Evolutionary conservation across 2,113 vertebrate genomes (phyloP).

Genomic region (Colaptes auratus): DNA sequence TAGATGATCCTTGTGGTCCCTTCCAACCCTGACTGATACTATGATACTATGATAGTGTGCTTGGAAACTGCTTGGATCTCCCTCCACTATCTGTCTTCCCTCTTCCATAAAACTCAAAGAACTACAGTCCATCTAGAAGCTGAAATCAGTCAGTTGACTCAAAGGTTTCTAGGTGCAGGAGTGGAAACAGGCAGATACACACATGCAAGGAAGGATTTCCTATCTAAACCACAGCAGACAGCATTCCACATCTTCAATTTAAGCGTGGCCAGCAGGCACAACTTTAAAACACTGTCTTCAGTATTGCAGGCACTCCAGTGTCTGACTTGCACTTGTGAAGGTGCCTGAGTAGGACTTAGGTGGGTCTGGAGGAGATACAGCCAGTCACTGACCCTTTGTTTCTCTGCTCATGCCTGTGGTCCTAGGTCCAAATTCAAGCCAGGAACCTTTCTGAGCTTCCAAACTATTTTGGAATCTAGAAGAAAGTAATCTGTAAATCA

Average conservation of each 20-base stretch:
- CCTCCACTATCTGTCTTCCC: background rate
- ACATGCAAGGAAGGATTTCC: background rate
- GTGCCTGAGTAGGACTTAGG: background rate
- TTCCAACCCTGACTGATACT: no score
- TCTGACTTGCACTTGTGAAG: background rate
- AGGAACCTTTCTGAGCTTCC: background rate
- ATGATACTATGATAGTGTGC: no score
- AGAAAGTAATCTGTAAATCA: background rate
- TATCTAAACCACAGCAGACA: background rate
- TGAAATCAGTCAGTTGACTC: background rate
- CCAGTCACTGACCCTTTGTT: background rate
- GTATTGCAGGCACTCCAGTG: rapidly evolving
- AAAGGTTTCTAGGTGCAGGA: background rate
- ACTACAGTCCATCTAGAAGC: background rate
- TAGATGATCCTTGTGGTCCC: no score
- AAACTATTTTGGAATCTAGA: background rate
- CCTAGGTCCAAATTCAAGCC: background rate
- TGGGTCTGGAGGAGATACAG: background rate
- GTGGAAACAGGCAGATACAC: background rate
- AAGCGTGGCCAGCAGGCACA: rapidly evolving
- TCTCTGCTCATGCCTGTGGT: background rate
- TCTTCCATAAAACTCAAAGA: background rate
- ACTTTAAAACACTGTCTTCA: background rate
- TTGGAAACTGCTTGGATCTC: background rate
- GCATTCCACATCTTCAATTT: background rate